Percentiles rank a stretch among this genome's conserved stretches.
phyloP scores from a whole-genome alignment of 2,888 invertebrate genomes.

The Xestia sexstrigata region DNA sequence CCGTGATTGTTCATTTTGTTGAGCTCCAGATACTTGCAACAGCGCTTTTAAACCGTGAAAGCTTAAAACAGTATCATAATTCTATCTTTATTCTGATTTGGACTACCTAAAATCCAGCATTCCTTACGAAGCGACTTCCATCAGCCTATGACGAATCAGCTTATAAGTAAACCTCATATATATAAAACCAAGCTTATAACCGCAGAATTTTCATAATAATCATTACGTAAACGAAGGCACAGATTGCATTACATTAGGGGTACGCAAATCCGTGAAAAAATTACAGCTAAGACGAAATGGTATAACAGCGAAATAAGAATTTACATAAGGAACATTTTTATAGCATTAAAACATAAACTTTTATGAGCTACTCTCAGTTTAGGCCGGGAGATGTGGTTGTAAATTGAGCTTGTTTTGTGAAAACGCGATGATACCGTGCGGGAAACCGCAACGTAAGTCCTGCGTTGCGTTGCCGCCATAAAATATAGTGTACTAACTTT shows the following conservation, averaged over 20 bases:
- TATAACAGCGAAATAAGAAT: constrained; percentile 70
- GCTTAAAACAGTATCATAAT: too few relatives aligned
- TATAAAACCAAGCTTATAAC: neutral
- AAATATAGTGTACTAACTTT: neutral
- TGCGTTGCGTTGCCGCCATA: neutral
- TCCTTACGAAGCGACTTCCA: neutral
- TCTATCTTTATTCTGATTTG: neutral
- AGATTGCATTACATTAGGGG: constrained; percentile 49
- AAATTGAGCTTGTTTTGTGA: constrained; percentile 38
- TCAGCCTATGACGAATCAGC: neutral
- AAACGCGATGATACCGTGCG: neutral
- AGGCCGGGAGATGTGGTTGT: constrained; percentile 63
- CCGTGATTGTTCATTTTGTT: too few relatives aligned
- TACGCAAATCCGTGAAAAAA: constrained; percentile 50
- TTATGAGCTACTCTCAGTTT: constrained; percentile 70
- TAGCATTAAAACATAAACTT: constrained; percentile 76
- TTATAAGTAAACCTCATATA: constrained; percentile 17
- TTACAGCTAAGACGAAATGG: constrained; percentile 35
- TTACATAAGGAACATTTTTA: constrained; percentile 74
- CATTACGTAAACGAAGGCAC: constrained; percentile 43
- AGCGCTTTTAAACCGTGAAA: too few relatives aligned
- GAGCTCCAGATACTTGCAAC: too few relatives aligned
- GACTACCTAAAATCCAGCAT: neutral
- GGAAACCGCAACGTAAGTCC: neutral
- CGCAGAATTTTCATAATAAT: constrained; percentile 38